phyloP scores from a whole-genome alignment of 2,888 invertebrate species.

The Gryllus longicercus region DNA sequence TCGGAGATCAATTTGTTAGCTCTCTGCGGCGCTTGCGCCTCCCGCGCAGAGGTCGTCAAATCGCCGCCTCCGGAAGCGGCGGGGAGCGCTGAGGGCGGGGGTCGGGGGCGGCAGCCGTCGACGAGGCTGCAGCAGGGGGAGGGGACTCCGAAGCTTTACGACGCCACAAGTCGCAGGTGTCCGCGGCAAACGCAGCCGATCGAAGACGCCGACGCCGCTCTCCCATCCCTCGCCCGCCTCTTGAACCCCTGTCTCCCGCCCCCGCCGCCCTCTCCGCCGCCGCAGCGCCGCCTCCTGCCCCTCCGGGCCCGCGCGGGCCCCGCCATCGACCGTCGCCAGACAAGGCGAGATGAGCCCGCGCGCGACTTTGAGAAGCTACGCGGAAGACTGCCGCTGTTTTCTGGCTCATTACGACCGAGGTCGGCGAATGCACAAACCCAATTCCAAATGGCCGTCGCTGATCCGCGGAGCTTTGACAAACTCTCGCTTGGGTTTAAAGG shows the following conservation, averaged over 20 bases:
- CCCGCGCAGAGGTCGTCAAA: background rate
- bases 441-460: constrained; percentile 17
- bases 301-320: background rate
- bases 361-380: constrained; percentile 8
- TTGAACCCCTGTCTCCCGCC: background rate
- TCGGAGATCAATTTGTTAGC: constrained; percentile 17
- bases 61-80: background rate
- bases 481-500: constrained; percentile 11
- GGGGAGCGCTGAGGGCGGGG: background rate
- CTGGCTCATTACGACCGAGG: background rate
- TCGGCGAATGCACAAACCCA: constrained; percentile 11
- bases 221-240: background rate
- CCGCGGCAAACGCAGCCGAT: constrained; percentile 7
- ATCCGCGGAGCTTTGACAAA: constrained; percentile 10
- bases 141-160: background rate
- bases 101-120: background rate
- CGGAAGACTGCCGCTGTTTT: background rate
- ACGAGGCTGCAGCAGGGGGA: background rate
- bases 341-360: background rate
- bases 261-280: background rate
- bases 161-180: constrained; percentile 17
- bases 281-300: background rate
- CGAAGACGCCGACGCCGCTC: background rate
- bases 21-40: background rate
- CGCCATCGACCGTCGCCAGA: background rate